phyloP scores from a whole-genome alignment of 2,113 vertebrate species.

The Cervus canadensis region DNA sequence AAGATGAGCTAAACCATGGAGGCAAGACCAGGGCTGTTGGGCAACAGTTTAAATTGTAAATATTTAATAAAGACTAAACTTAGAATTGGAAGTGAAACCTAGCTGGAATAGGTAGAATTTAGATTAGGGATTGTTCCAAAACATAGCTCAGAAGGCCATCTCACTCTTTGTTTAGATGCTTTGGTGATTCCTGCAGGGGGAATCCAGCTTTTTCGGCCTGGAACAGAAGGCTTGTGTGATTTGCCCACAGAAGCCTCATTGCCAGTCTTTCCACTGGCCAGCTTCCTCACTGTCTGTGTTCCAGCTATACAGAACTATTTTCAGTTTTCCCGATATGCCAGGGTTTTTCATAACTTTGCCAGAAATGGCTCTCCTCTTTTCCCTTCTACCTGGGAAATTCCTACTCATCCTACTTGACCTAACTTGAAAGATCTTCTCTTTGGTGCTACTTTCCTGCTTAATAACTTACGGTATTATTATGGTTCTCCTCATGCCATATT shows the following conservation, averaged over 20 bases:
- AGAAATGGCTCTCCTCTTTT: neutral
- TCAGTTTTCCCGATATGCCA: neutral
- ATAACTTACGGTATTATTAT: neutral
- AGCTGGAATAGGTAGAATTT: neutral
- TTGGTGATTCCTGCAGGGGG: neutral
- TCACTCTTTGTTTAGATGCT: no score
- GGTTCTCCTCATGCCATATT: neutral
- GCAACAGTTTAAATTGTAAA: neutral
- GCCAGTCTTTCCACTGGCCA: neutral
- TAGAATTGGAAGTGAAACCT: neutral
- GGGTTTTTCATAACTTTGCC: neutral
- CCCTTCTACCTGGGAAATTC: neutral
- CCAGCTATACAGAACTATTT: neutral
- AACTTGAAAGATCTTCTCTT: neutral
- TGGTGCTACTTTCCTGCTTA: neutral
- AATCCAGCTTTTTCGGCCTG: neutral
- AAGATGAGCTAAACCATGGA: neutral
- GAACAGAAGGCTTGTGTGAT: neutral
- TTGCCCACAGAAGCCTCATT: neutral
- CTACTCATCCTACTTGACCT: neutral
- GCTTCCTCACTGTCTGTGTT: neutral
- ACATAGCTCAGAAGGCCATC: neutral
- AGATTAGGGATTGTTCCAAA: neutral
- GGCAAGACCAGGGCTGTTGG: neutral
- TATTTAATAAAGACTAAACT: neutral